Evolutionary conservation across 2,797 vertebrate genomes (phyloP).

Genomic region (Anguilla anguilla): DNA sequence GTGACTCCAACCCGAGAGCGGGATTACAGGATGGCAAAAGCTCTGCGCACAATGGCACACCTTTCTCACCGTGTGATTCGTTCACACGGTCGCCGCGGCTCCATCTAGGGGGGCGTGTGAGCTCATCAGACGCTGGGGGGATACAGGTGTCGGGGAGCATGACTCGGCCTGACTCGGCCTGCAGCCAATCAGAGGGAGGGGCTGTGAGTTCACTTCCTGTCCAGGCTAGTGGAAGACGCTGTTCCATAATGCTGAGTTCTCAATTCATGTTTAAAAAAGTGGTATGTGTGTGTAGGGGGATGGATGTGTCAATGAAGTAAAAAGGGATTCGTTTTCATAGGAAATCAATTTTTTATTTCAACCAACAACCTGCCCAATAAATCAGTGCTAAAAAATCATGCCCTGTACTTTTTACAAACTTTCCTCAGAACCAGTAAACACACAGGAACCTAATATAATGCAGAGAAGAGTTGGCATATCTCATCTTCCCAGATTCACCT

Average conservation of each 20-base stretch:
- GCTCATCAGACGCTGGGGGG: background rate
- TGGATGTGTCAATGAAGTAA: background rate
- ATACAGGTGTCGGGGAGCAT: background rate
- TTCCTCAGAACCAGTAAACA: background rate
- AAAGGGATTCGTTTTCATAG: background rate
- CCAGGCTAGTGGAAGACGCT: background rate
- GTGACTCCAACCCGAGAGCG: background rate
- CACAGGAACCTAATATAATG: too few relatives aligned
- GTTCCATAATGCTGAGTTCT: background rate
- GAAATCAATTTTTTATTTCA: background rate
- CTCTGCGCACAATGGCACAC: background rate
- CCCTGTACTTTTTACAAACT: background rate
- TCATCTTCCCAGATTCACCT: too few relatives aligned
- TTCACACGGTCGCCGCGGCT: background rate
- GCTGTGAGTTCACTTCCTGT: constrained; percentile 1
- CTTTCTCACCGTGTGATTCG: background rate
- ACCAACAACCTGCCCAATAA: background rate
- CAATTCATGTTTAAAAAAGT: background rate
- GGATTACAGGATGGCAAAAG: background rate
- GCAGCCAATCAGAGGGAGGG: background rate
- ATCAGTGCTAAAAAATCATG: background rate
- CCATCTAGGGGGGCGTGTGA: background rate
- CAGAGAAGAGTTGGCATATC: too few relatives aligned
- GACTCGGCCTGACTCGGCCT: background rate
- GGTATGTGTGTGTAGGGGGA: background rate